These are phyloP conservation scores for Nephrotoma flavescens DNA, from an alignment of 2,888 invertebrate genomes.

Conservation along the genomic window DNA sequence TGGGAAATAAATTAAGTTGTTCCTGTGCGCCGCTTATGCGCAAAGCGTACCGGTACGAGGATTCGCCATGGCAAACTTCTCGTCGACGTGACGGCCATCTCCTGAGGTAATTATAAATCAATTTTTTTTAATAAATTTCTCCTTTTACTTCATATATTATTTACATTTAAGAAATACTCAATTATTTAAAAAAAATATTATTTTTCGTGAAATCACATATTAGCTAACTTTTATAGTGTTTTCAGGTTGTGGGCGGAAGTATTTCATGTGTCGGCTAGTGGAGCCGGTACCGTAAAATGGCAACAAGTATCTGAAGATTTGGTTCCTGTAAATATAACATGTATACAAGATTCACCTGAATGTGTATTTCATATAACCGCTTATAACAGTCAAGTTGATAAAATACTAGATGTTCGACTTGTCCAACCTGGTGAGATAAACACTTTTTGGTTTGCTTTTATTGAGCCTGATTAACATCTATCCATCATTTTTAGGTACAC, in stretches of 20 bases:
- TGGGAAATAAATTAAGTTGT: constrained; percentile 97
- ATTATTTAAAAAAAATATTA: background rate
- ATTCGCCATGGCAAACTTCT: constrained; percentile 89
- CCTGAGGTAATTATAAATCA: constrained; percentile 47
- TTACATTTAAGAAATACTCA: background rate
- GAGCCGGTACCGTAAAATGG: constrained; percentile 89
- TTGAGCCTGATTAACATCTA: background rate
- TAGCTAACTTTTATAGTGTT: constrained; percentile 21
- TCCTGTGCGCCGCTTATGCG: constrained; percentile 93
- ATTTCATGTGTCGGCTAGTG: constrained; percentile 90
- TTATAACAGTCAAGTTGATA: constrained; percentile 97
- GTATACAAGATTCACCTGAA: constrained; percentile 92
- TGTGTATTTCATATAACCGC: constrained; percentile 98
- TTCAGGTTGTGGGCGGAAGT: constrained; percentile 96
- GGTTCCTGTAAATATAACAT: constrained; percentile 96
- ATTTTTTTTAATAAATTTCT: background rate
- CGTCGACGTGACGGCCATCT: constrained; percentile 74
- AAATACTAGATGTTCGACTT: constrained; percentile 93
- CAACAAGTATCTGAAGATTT: constrained; percentile 96
- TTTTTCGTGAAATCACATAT: background rate
- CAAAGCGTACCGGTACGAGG: constrained; percentile 92
- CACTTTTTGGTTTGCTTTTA: constrained; percentile 10
- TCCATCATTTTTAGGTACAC: constrained; percentile 53
- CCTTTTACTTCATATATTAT: background rate
- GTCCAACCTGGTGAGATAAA: constrained; percentile 72